Base-by-base conservation (phyloP, 1,140 invertebrate genomes). In the Adelges cooleyi region DNA sequence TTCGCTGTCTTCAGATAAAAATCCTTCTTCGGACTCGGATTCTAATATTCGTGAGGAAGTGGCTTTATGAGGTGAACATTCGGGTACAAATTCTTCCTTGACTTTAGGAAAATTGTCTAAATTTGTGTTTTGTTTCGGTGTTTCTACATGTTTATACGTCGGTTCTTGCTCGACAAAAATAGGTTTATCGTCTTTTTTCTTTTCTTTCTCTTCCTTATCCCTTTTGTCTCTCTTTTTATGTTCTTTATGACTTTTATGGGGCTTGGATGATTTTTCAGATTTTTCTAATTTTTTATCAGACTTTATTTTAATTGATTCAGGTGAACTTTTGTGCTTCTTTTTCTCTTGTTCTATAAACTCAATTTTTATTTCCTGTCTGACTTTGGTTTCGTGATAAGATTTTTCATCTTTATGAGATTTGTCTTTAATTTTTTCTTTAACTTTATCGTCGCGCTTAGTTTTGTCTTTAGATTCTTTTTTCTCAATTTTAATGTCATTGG, bases 331-430 rank as follows among this genome's bases (percentile, higher is more conserved):
- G 77, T 78, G 68, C 77, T 77, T 75, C 13, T 59, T 51, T 49
- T 66, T 38, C 36, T 67, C 65, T 49, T 67, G 52, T 40, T 68
- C 68, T 48, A 65, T 68, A 67, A 56, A 44, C 66, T 68, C 15
- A 66, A 42, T 18, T 65, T 54, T 49, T 62, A 65, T 65, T 62
- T 68, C 65, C 49, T 54, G 52, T 38, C 49, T 69, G 69, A 42
- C 68, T 74, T 66, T 72, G 4, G 23, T 20, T 46, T 62, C 56
- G 22, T 62, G 70, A 36, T 74, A 78, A 76, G 51, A 77, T 72
- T 69, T 77, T 79, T 71, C 77, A 77, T 70, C 76, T 75, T 74
- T 77, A 77, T 68, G 79, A 77, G 70, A 77, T 77, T 68, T 78
- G 74, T 72, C 78, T 77, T 67, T 78, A 50, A 75, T 75, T 75